Percentiles rank a stretch among this genome's conserved stretches.
Evolutionary conservation across 2,113 vertebrate species (phyloP).

Genomic region (Xenopus laevis): DNA sequence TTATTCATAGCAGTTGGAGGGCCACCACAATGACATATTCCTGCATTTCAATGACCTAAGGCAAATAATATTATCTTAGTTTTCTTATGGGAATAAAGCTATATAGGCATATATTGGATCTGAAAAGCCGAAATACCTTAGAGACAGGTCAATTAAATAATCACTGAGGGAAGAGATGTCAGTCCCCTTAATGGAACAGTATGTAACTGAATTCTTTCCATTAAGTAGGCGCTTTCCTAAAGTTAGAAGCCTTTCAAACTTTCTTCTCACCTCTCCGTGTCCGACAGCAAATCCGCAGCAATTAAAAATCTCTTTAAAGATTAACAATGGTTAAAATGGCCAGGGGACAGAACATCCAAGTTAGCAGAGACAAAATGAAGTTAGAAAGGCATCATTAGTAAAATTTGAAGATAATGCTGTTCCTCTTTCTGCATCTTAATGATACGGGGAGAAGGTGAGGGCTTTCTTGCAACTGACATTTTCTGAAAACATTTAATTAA

Average conservation of each 20-base stretch:
- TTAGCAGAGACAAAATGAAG: conserved; percentile 37
- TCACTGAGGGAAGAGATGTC: neutral
- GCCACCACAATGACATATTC: no score
- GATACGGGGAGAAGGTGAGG: conserved; percentile 21
- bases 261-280: conserved; percentile 34
- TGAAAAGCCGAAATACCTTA: neutral
- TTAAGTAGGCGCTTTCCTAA: conserved; percentile 11
- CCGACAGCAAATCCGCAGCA: conserved; percentile 36
- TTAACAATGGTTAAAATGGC: conserved; percentile 47
- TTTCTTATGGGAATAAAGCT: no score
- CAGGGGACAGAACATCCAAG: conserved; percentile 40
- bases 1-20: no score
- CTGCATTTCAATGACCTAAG: no score
- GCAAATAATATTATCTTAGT: no score
- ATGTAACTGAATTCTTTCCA: neutral
- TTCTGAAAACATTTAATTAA: conserved; percentile 43
- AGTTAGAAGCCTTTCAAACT: conserved; percentile 29
- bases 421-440: conserved; percentile 39
- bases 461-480: conserved; percentile 29
- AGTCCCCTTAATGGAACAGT: conserved; percentile 10
- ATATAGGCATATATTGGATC: neutral
- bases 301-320: conserved; percentile 47
- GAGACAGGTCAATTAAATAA: neutral
- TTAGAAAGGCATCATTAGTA: conserved; percentile 42
- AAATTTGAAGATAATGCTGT: conserved; percentile 31